Evolutionary conservation across 2,888 invertebrate species (phyloP), one percentile per base, ranked within the genome.

Genomic region (Heterodera filipjevi): DNA sequence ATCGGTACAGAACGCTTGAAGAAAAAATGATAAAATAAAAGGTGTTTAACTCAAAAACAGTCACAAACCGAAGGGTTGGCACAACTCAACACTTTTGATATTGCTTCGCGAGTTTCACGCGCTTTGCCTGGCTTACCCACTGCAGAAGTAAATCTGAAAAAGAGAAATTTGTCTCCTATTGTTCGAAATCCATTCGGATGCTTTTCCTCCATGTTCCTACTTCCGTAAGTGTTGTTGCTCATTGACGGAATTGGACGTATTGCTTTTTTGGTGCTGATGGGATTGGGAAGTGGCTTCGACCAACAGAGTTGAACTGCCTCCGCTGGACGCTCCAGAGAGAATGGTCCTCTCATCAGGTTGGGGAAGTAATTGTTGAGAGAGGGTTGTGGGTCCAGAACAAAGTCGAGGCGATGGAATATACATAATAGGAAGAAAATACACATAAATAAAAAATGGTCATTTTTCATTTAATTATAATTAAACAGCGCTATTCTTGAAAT

Each of bases 51-150:
- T 85, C 32, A 72, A 30, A 59, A 10, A 16, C 10, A 33, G 22
- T 22, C n/a, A 75, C 30, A n/a, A 75, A 75, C 75, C 79, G 82
- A 59, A n/a, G 86, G 86, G 81, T 86, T 87, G 66, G 83, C 85
- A 46, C 84, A 82, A 33, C 84, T 83, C 27, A 88, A 80, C 6
- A 84, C 85, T 64, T 83, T 86, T 49, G 85, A 77, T 8, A 87
- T 87, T 8, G 87, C 87, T 81, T 89, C 88, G 33, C 88, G 79
- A 12, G 86, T 86, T 68, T 87, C 87, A 64, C 86, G 72, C 10
- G 88, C 88, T 71, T 87, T 76, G n/a, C 88, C 88, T 1, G 85
- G 84, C 59, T 83, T 82, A 22, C 88, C 86, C 22, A 88, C 86
- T 6, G 85, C 86, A 3, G 87, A 86, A 10, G 87, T 87, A 76